Evolutionary conservation across 2,797 vertebrate genomes (phyloP).

Genomic region (Sebastes hopkinsi): DNA sequence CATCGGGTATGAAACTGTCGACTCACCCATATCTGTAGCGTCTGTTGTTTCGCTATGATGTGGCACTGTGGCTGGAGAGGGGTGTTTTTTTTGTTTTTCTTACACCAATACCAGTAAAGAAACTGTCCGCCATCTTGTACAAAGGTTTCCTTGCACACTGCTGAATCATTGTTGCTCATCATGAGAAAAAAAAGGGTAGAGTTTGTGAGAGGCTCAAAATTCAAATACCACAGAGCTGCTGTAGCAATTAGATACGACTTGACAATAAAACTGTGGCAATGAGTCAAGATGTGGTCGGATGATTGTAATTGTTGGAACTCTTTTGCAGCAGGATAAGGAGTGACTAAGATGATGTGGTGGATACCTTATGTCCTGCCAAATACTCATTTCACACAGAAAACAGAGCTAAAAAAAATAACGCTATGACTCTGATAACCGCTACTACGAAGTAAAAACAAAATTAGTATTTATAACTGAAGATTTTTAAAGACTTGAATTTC

Average conservation of each 20-base stretch:
- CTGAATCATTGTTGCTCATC: slow-evolving; percentile 57
- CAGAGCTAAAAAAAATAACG: slow-evolving; percentile 44
- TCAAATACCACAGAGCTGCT: slow-evolving; percentile 37
- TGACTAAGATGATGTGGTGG: slow-evolving; percentile 51
- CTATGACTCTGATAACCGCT: background rate
- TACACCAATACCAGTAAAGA: slow-evolving; percentile 48
- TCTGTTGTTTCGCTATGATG: slow-evolving; percentile 64
- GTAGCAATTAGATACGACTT: slow-evolving; percentile 40
- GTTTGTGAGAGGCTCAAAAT: slow-evolving; percentile 33
- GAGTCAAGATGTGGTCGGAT: slow-evolving; percentile 63
- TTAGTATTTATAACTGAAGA: background rate
- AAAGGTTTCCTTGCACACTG: slow-evolving; percentile 14
- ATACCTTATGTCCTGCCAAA: slow-evolving; percentile 34
- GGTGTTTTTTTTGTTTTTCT: slow-evolving; percentile 2
- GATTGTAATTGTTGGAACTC: slow-evolving; percentile 43
- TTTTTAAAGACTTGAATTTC: background rate
- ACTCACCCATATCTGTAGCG: slow-evolving; percentile 54
- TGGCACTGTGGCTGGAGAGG: slow-evolving; percentile 28
- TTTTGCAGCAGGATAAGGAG: slow-evolving; percentile 44
- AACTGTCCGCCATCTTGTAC: slow-evolving; percentile 36
- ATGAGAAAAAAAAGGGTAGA: background rate
- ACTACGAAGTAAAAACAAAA: slow-evolving; percentile 2
- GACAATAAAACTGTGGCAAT: slow-evolving; percentile 52
- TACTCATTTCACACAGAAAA: slow-evolving; percentile 8
- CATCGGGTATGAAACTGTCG: slow-evolving; percentile 44